phyloP scores from a whole-genome alignment of 2,888 invertebrate species.

The Ditula angustiorana region DNA sequence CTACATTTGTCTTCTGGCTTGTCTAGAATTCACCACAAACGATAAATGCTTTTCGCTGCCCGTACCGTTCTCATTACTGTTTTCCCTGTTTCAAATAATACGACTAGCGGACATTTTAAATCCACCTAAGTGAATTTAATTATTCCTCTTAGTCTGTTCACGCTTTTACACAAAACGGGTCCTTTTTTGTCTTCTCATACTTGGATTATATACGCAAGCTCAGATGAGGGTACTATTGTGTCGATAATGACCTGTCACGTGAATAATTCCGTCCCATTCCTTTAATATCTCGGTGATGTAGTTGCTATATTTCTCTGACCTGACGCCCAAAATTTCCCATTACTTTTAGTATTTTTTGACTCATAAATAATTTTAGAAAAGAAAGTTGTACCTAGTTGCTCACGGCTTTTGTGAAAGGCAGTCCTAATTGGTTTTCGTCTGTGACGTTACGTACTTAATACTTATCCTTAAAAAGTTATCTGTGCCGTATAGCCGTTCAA shows the following conservation, averaged over 20 bases:
- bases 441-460: not conserved
- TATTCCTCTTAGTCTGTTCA: not conserved
- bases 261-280: slow-evolving; percentile 20
- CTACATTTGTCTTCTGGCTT: slow-evolving; percentile 15
- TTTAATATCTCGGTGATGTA: not conserved
- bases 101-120: not conserved
- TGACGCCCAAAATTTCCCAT: not conserved
- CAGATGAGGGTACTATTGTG: slow-evolving; percentile 30
- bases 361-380: not conserved
- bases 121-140: not conserved
- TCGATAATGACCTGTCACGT: slow-evolving; percentile 27
- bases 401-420: not conserved
- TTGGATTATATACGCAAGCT: slow-evolving; percentile 2
- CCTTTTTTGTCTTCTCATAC: slow-evolving; percentile 8
- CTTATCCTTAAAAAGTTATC: slow-evolving; percentile 18
- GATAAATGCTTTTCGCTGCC: slow-evolving; percentile 15
- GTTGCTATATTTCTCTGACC: not conserved
- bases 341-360: not conserved
- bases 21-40: not conserved
- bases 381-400: not conserved
- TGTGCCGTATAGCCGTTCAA: not conserved
- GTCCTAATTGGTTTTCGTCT: slow-evolving; percentile 20
- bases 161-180: slow-evolving; percentile 14
- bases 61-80: not conserved
- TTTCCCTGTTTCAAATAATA: not conserved